These are phyloP conservation scores for Ochotona curzoniae DNA, from an alignment of 2,113 vertebrate genomes.

Conservation along the genomic window DNA sequence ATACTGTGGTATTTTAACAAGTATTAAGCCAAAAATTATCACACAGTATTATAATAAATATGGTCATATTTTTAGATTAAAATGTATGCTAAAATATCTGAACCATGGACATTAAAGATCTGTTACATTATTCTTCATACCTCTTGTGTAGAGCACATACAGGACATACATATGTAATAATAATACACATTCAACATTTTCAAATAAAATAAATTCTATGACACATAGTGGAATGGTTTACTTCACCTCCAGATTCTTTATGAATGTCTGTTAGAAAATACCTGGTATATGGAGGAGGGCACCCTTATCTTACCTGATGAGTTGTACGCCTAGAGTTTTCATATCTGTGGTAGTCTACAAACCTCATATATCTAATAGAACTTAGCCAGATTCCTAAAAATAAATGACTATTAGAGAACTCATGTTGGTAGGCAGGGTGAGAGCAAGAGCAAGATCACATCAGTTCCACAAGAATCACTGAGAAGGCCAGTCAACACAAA, in stretches of 20 bases:
- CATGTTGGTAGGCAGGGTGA: not conserved
- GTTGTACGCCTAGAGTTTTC: not conserved
- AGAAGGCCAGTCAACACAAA: not conserved
- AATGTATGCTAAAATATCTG: not conserved
- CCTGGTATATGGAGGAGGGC: not conserved
- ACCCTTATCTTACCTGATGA: not conserved
- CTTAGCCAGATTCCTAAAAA: not conserved
- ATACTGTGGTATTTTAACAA: not conserved
- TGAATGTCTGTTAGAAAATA: not conserved
- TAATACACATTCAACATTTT: not conserved
- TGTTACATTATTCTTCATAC: not conserved
- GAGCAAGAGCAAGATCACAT: not conserved
- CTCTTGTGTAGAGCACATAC: not conserved
- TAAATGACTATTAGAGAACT: not conserved
- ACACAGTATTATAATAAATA: too few species aligned
- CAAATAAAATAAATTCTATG: not conserved
- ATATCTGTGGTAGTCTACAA: not conserved
- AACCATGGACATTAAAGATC: not conserved
- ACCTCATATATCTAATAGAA: not conserved
- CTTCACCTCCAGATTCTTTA: conserved; percentile 3
- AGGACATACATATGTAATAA: not conserved
- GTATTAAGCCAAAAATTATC: not conserved
- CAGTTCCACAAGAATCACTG: not conserved
- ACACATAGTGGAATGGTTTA: not conserved
- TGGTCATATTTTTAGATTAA: not conserved